Evolutionary conservation across 2,888 invertebrate genomes (phyloP).

Genomic region (Gerris lacustris): DNA sequence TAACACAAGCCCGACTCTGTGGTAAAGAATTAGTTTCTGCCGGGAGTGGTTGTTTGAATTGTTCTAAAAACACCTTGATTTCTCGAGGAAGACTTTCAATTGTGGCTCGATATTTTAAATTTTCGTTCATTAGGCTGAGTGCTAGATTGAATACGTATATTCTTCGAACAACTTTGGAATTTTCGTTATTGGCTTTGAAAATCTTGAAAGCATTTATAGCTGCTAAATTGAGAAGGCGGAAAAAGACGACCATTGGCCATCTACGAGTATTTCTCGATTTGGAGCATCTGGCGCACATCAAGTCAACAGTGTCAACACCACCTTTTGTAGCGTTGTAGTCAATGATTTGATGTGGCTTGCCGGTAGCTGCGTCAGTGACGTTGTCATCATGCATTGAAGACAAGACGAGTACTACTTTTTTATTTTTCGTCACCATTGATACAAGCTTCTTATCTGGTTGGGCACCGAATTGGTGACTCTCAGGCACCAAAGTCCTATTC

Average conservation of each 20-base stretch:
- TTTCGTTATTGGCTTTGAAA: too few relatives aligned
- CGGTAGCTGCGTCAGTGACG: slow-evolving; percentile 22
- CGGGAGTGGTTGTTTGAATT: too few relatives aligned
- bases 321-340: slow-evolving; percentile 31
- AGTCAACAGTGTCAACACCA: slow-evolving; percentile 30
- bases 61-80: too few relatives aligned
- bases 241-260: slow-evolving; percentile 30
- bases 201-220: slow-evolving; percentile 27
- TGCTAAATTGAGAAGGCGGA: slow-evolving; percentile 29
- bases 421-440: slow-evolving; percentile 31
- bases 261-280: slow-evolving; percentile 25
- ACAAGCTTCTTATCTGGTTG: slow-evolving; percentile 24
- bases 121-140: too few relatives aligned
- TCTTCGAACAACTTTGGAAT: too few relatives aligned
- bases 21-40: too few relatives aligned
- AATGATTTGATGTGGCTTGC: slow-evolving; percentile 27
- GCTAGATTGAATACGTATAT: too few relatives aligned
- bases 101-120: too few relatives aligned
- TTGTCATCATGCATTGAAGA: slow-evolving; percentile 26
- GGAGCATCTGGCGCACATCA: slow-evolving; percentile 27
- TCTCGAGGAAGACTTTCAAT: too few relatives aligned
- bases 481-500: slow-evolving; percentile 14
- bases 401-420: slow-evolving; percentile 25
- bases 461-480: slow-evolving; percentile 17
- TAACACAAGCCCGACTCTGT: too few relatives aligned